Conservation (phyloP, 2,888 invertebrate species). For the Sphinx pinastri region DNA sequence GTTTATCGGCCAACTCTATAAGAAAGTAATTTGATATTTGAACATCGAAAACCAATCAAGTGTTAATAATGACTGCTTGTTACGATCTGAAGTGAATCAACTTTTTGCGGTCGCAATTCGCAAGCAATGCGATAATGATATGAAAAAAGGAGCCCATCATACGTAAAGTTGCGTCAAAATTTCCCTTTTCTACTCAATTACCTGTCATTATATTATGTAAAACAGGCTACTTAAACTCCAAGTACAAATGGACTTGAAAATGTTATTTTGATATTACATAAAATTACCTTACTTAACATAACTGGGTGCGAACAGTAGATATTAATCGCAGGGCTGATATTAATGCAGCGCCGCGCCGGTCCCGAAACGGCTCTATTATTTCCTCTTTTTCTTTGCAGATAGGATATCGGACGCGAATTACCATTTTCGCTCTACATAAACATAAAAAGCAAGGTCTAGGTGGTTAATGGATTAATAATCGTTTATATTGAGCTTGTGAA, state of each 20-base stretch:
- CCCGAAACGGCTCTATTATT: conserved; percentile 54
- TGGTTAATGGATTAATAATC: not conserved
- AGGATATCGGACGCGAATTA: conserved; percentile 63
- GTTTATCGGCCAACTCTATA: not conserved
- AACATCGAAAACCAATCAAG: not conserved
- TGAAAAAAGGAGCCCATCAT: conserved; percentile 26
- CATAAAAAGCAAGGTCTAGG: not conserved
- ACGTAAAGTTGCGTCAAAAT: conserved; percentile 51
- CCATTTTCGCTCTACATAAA: conserved; percentile 36
- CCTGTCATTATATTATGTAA: conserved; percentile 35
- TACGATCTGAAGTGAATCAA: too few relatives aligned
- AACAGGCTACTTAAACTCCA: conserved; percentile 46
- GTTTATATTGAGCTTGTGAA: not conserved
- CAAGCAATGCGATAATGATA: not conserved
- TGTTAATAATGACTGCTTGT: not conserved
- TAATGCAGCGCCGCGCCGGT: conserved; percentile 52
- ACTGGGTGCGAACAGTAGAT: conserved; percentile 29
- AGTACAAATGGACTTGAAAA: conserved; percentile 46
- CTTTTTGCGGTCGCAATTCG: too few relatives aligned
- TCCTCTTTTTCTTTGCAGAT: conserved; percentile 62
- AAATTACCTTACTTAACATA: conserved; percentile 40
- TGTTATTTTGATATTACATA: conserved; percentile 33
- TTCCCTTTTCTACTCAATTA: conserved; percentile 50
- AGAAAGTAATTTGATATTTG: not conserved
- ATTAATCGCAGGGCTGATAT: conserved; percentile 50